These are phyloP conservation scores for Bostrychus sinensis DNA, from an alignment of 2,113 vertebrate species.

Conservation along the genomic window DNA sequence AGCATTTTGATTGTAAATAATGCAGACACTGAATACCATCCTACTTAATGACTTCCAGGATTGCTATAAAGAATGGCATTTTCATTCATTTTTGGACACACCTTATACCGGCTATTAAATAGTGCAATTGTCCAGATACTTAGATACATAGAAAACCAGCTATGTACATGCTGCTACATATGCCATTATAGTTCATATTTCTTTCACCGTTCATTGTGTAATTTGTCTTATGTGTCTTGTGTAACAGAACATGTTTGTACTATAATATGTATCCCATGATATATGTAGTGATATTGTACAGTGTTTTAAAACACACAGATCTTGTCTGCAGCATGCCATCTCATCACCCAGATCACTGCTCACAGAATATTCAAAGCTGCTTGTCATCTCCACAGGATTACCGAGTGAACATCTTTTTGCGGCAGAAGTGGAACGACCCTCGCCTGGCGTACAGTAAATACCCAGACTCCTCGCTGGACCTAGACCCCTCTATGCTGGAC, in stretches of 20 bases:
- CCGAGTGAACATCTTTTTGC: constrained; percentile 99
- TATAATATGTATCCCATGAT: background rate
- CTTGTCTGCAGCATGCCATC: constrained; percentile 18
- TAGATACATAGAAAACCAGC: background rate
- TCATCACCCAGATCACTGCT: constrained; percentile 7
- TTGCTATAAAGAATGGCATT: too few species aligned
- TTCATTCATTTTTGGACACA: too few species aligned
- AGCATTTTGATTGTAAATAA: too few species aligned
- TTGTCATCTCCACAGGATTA: constrained; percentile 91
- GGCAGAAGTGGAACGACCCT: constrained; percentile 99
- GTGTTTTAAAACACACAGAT: background rate
- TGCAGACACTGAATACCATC: background rate
- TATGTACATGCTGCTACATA: background rate
- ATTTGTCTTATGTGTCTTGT: constrained; percentile 14
- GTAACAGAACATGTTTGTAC: background rate
- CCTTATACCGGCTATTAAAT: background rate
- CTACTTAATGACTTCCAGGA: background rate
- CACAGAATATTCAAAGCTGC: constrained; percentile 56
- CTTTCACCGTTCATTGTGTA: constrained; percentile 21
- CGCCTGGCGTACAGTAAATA: constrained; percentile 97
- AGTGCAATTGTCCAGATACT: background rate
- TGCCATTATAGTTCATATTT: constrained; percentile 10
- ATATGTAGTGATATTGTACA: background rate
- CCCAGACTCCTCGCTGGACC: constrained; percentile 94
- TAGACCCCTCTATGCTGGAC: constrained; percentile 99